Conservation (phyloP, 1,140 invertebrate species). For the Lethrus apterus region DNA sequence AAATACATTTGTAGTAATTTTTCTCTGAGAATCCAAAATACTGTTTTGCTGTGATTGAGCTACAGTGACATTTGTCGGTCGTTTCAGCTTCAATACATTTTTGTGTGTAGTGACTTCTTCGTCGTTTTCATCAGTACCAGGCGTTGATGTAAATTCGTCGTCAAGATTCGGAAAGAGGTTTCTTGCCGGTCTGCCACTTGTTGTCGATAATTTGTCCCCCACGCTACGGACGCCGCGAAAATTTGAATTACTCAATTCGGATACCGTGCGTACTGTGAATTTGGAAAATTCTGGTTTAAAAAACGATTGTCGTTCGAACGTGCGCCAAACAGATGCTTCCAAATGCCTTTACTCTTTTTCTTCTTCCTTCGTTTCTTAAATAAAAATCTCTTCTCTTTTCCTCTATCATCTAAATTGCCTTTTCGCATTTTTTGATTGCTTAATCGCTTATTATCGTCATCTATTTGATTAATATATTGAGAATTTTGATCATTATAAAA, state of each 20-base stretch:
- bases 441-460: neutral
- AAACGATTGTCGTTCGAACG: slow-evolving; percentile 9
- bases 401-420: neutral
- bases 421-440: neutral
- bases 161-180: too few species aligned
- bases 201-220: too few species aligned
- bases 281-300: slow-evolving; percentile 16
- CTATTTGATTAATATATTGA: neutral
- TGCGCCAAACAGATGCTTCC: slow-evolving; percentile 7
- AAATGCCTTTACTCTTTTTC: slow-evolving; percentile 9
- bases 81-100: too few species aligned
- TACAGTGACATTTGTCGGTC: neutral
- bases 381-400: slow-evolving; percentile 7
- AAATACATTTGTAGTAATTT: too few species aligned
- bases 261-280: slow-evolving; percentile 13
- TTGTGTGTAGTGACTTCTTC: neutral
- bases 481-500: slow-evolving; percentile 11
- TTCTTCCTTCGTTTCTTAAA: slow-evolving; percentile 3
- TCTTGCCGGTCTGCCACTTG: too few species aligned
- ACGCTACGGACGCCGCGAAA: neutral
- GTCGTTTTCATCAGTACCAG: neutral
- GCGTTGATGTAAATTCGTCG: too few species aligned
- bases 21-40: neutral
- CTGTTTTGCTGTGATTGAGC: neutral
- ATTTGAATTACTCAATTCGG: slow-evolving; percentile 8